These are phyloP conservation scores for Drosophila anomalata DNA, from an alignment of 2,888 invertebrate genomes.

Conservation along the genomic window DNA sequence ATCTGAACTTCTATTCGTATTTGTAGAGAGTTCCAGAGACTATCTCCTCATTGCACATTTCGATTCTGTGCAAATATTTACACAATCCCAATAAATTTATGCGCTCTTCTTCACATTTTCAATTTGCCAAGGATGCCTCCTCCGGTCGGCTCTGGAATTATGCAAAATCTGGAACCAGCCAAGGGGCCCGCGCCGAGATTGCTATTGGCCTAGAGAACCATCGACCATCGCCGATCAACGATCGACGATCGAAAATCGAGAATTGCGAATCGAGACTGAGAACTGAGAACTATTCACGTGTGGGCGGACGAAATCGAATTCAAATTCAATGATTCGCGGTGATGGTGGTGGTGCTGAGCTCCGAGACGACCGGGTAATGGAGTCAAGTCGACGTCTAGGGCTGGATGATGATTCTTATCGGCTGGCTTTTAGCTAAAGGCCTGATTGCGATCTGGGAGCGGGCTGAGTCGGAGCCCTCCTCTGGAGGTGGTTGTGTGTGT, in stretches of 20 bases:
- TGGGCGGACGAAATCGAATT: constrained; percentile 74
- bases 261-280: neutral
- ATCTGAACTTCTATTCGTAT: constrained; percentile 10
- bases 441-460: constrained; percentile 35
- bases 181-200: constrained; percentile 43
- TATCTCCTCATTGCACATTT: constrained; percentile 25
- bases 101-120: constrained; percentile 78
- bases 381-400: constrained; percentile 41
- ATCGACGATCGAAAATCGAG: constrained; percentile 26
- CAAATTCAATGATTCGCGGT: constrained; percentile 19
- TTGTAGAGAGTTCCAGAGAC: constrained; percentile 5
- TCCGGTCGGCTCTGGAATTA: constrained; percentile 57
- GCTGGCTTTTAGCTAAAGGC: constrained; percentile 68
- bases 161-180: constrained; percentile 54
- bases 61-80: constrained; percentile 70
- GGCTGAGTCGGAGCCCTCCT: neutral
- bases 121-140: constrained; percentile 59
- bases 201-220: constrained; percentile 73
- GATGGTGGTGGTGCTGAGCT: constrained; percentile 38
- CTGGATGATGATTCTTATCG: constrained; percentile 64
- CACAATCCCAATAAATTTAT: constrained; percentile 76
- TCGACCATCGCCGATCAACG: constrained; percentile 27
- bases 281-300: constrained; percentile 44
- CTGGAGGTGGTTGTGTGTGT: constrained; percentile 37
- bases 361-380: constrained; percentile 14